Percentiles rank a stretch among this genome's conserved stretches.
Conservation (phyloP, 2,113 vertebrate genomes). For the Ceyx margarethae region DNA sequence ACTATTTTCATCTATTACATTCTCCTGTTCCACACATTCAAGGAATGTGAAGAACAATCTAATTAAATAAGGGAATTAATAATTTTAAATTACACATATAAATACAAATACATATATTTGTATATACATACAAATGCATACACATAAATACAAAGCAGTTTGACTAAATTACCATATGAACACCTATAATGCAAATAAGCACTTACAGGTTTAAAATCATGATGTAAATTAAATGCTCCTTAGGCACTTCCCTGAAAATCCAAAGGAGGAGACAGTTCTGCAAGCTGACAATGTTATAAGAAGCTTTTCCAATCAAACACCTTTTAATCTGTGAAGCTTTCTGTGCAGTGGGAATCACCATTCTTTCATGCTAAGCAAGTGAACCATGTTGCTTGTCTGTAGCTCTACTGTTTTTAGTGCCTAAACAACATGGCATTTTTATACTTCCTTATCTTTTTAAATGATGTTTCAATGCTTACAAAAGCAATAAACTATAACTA, state of each 20-base stretch:
- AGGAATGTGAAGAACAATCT: not conserved
- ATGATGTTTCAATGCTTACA: not conserved
- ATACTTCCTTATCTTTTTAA: not conserved
- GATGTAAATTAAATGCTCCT: not conserved
- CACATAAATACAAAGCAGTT: not conserved
- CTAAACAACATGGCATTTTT: not conserved
- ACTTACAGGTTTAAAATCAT: not conserved
- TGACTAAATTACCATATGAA: not conserved
- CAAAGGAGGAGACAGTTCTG: not conserved
- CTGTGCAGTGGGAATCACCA: not conserved
- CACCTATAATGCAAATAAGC: not conserved
- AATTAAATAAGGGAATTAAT: not conserved
- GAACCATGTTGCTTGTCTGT: not conserved
- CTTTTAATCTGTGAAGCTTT: not conserved
- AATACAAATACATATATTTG: no score
- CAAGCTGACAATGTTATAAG: not conserved
- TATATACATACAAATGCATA: no score
- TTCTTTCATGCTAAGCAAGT: not conserved
- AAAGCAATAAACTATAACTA: not conserved
- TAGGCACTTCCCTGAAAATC: not conserved
- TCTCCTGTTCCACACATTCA: not conserved
- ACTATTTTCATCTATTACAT: not conserved
- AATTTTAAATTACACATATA: not conserved
- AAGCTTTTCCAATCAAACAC: not conserved
- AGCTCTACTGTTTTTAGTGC: not conserved